Percentiles rank a stretch among this genome's conserved stretches.
Conservation (phyloP, 2,888 invertebrate species). For the Zygothrica quintamaculata region DNA sequence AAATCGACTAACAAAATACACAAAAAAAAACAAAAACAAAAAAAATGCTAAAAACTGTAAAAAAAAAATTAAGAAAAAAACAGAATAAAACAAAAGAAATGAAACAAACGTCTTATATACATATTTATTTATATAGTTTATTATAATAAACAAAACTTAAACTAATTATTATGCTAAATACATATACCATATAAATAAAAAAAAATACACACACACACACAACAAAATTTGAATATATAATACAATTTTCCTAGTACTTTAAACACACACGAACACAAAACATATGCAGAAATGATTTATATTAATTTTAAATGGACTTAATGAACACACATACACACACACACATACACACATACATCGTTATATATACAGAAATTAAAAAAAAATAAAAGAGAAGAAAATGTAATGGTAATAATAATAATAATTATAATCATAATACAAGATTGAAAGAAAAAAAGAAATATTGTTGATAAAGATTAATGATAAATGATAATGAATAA, state of each 20-base stretch:
- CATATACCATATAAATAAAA: conserved; percentile 57
- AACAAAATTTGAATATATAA: conserved; percentile 20
- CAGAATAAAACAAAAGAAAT: conserved; percentile 18
- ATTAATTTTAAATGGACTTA: conserved; percentile 30
- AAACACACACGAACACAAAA: conserved; percentile 47
- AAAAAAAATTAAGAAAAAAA: conserved; percentile 11
- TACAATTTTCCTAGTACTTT: conserved; percentile 66
- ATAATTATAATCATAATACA: conserved; percentile 40
- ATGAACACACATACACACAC: conserved; percentile 26
- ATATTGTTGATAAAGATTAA: conserved; percentile 48
- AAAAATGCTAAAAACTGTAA: conserved; percentile 5
- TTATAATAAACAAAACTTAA: conserved; percentile 60
- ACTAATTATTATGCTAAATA: conserved; percentile 73
- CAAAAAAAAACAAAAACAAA: not conserved
- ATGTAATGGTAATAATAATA: conserved; percentile 50
- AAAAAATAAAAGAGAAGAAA: too few species aligned
- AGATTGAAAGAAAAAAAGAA: conserved; percentile 36
- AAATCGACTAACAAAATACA: not conserved
- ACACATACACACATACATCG: conserved; percentile 37
- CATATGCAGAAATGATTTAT: conserved; percentile 29
- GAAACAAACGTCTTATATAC: conserved; percentile 32
- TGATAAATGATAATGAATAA: conserved; percentile 4
- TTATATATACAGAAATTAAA: conserved; percentile 37
- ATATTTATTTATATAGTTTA: conserved; percentile 77
- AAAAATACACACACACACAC: conserved; percentile 26